A percentile compares a stretch with the other conserved stretches of the same genome.
Conservation (phyloP, 53 echinoderm and acorn worm species). For the Echinometra lucunter region DNA sequence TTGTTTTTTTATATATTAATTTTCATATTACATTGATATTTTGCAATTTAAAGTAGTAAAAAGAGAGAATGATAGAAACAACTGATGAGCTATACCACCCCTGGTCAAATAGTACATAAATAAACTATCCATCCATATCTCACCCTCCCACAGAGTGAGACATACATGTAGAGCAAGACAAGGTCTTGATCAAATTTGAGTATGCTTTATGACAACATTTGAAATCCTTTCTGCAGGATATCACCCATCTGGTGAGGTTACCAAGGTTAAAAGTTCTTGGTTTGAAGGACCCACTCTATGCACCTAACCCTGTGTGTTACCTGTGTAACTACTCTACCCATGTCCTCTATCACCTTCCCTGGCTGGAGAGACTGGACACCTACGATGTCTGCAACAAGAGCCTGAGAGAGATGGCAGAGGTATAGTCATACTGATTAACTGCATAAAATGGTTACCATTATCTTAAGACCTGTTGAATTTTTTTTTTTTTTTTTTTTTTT, state of each 20-base stretch:
- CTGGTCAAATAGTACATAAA: no score
- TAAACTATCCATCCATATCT: no score
- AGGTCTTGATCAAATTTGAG: background rate
- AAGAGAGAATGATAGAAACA: no score
- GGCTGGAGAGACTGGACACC: conserved; percentile 89
- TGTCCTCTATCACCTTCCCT: conserved; percentile 94
- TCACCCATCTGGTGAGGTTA: conserved; percentile 88
- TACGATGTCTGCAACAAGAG: conserved; percentile 95
- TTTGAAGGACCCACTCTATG: conserved; percentile 94
- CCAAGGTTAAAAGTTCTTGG: conserved; percentile 86
- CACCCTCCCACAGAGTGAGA: no score
- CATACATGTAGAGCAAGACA: no score
- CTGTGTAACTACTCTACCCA: conserved; percentile 99
- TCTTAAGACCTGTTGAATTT: no score
- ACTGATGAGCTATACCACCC: no score
- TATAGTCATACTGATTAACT: background rate
- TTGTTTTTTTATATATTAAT: no score
- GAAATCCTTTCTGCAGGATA: conserved; percentile 89
- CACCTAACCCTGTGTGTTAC: conserved; percentile 97
- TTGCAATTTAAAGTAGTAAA: no score
- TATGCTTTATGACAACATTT: background rate
- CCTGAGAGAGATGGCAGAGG: conserved; percentile 98
- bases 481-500: no score
- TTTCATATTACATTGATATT: no score
- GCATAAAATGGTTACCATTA: background rate